Conservation (phyloP, 2,113 vertebrate species). For the Serilophus lunatus region DNA sequence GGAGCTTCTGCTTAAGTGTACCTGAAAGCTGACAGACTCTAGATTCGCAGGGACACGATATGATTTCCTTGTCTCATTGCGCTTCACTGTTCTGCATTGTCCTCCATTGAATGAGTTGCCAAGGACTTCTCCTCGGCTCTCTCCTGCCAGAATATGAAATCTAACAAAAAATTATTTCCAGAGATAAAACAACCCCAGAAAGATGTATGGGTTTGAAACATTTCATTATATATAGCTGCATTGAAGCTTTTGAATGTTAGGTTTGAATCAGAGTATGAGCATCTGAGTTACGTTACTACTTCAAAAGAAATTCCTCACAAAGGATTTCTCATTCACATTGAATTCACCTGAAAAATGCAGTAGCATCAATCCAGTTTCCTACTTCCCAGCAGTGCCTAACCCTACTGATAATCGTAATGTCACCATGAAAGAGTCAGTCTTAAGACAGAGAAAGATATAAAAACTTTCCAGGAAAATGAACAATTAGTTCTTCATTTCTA, state of each 20-base stretch:
- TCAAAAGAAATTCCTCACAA: neutral
- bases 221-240: neutral
- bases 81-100: slow-evolving; percentile 74
- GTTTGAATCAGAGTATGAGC: neutral
- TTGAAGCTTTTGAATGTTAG: neutral
- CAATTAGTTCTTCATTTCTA: neutral
- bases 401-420: neutral
- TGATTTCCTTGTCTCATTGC: slow-evolving; percentile 57
- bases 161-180: slow-evolving; percentile 65
- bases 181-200: neutral
- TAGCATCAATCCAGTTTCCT: neutral
- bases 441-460: neutral
- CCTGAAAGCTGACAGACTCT: slow-evolving; percentile 83
- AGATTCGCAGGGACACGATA: slow-evolving; percentile 85
- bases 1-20: slow-evolving; percentile 7
- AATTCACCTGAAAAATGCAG: neutral
- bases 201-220: neutral
- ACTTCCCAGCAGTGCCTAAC: neutral
- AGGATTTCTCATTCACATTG: neutral
- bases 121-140: slow-evolving; percentile 80
- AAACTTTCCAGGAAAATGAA: neutral
- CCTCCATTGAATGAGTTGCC: slow-evolving; percentile 86
- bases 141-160: slow-evolving; percentile 82
- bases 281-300: neutral
- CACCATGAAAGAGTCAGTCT: neutral